Evolutionary conservation across 2,113 vertebrate species (phyloP), one percentile per base, ranked within the genome.

Genomic region (Acinonyx jubatus): DNA sequence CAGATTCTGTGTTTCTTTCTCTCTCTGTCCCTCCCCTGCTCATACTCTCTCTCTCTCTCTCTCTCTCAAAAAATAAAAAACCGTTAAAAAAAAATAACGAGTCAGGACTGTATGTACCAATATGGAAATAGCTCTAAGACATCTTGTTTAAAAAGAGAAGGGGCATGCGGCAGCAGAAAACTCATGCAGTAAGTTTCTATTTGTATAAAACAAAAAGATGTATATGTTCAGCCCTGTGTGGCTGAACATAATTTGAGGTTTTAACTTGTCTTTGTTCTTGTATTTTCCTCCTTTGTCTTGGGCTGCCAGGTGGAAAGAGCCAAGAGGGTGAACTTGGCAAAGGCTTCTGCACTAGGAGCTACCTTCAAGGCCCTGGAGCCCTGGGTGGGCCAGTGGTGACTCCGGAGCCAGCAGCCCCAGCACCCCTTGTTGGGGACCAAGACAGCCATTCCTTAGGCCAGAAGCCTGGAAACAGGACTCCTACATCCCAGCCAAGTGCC

Each of bases 291-390:
- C 82, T 73, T 81, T 74, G 55, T 55, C 81, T 29, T 61, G 55
- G 45, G 36, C 23, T 18, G 23, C 23, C 21, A 6, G 41, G 12
- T 8, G 3, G 25, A 41, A n/a, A 38, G 52, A 50, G 63, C 33
- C 2, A 83, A 82, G 29, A 74, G 6, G 50, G 13, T 45, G n/a
- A 10, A 16, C 83, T 36, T 74, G n/a, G 29, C 11, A 81, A 52
- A n/a, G n/a, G 1, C 23, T 21, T 12, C 9, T 21, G 8, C 7
- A 7, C 29, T 29, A 12, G 5, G 29, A 82, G 45, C 21, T 0
- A 9, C 63, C 82, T 41, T 38, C 63, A 63, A 65, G 19, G 73
- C 19, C 52, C 73, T 15, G 33, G 73, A 80, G 33, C 27, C 14
- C 14, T 0, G 7, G 27, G 41, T 11, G 21, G 80, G 73, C 52